Conservation (phyloP, 2,888 invertebrate species). For the Dinocampus coccinellae region DNA sequence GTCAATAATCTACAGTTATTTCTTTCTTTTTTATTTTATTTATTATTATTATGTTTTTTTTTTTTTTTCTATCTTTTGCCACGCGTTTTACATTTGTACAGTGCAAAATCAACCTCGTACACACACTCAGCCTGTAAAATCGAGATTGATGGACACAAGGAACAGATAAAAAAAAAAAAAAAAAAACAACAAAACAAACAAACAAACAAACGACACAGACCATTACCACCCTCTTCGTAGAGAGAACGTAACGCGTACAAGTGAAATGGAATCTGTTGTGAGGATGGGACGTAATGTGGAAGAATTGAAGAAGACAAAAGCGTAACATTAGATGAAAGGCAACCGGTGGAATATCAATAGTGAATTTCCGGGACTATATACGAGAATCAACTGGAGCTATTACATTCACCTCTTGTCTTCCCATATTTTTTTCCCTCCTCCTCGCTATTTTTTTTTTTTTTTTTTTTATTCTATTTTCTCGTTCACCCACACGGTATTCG, state of each 20-base stretch:
- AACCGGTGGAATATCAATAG: conserved; percentile 57
- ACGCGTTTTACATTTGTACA: conserved; percentile 10
- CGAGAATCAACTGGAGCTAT: background rate
- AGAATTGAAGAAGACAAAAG: conserved; percentile 53
- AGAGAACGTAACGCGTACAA: conserved; percentile 43
- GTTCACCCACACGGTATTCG: no score
- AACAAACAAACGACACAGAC: conserved; percentile 28
- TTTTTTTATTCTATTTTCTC: no score
- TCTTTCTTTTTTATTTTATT: conserved; percentile 4
- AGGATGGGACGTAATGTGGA: no score
- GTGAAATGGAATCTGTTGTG: background rate
- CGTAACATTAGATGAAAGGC: conserved; percentile 54
- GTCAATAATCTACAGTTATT: conserved; percentile 40
- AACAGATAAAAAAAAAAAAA: conserved; percentile 42
- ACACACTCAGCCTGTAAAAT: conserved; percentile 23
- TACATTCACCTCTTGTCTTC: conserved; percentile 14
- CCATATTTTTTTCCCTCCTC: background rate
- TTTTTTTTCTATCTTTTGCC: conserved; percentile 19
- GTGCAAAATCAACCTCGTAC: conserved; percentile 15
- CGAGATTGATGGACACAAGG: conserved; percentile 29
- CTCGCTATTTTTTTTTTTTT: background rate
- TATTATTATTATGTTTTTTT: background rate
- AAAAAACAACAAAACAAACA: conserved; percentile 39
- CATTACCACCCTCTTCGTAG: conserved; percentile 50
- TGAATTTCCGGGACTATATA: conserved; percentile 38